Base-by-base conservation (phyloP, 2,888 invertebrate species). In the Prosopocoilus inquinatus region DNA sequence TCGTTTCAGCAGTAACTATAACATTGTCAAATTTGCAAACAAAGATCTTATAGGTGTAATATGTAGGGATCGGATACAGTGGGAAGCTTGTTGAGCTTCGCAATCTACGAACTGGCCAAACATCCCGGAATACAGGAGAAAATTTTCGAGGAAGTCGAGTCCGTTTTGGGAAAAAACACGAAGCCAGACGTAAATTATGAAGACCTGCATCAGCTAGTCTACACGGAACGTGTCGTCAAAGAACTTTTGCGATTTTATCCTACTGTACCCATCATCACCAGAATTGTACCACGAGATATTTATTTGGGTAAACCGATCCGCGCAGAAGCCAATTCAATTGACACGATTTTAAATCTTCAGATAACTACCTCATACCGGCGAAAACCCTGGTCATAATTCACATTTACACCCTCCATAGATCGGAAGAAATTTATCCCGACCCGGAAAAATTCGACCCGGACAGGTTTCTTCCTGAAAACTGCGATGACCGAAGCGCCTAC, bases 21-120 rank as follows among this genome's bases (percentile, higher is more conserved):
- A n/a, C n/a, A n/a, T n/a, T n/a, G n/a, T n/a, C n/a, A n/a, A n/a
- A n/a, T n/a, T n/a, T n/a, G n/a, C n/a, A n/a, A n/a, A n/a, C n/a
- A n/a, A n/a, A n/a, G n/a, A n/a, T n/a, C n/a, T n/a, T n/a, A n/a
- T n/a, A n/a, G n/a, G n/a, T n/a, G n/a, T n/a, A n/a, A n/a, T n/a
- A n/a, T n/a, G n/a, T 38, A 66, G 64, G 67, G 65, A 4, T 60
- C 64, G 35, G 67, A 67, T 38, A 67, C 68, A 11, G 55, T 61
- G 8, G 55, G 61, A 3, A 38, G 60, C 5, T 60, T 56, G 7
- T 34, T 61, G 16, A 50, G 62, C 39, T 67, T 64, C 45, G 34
- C 45, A 12, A 39, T 64, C 4, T 65, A 58, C 12, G 57, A 58
- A 28, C 16, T 68, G 3, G 58, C 65, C 8, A 56, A 43, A 36